Evolutionary conservation across 2,113 vertebrate species (phyloP), one percentile per base, ranked within the genome.

Genomic region (Carassius gibelio): DNA sequence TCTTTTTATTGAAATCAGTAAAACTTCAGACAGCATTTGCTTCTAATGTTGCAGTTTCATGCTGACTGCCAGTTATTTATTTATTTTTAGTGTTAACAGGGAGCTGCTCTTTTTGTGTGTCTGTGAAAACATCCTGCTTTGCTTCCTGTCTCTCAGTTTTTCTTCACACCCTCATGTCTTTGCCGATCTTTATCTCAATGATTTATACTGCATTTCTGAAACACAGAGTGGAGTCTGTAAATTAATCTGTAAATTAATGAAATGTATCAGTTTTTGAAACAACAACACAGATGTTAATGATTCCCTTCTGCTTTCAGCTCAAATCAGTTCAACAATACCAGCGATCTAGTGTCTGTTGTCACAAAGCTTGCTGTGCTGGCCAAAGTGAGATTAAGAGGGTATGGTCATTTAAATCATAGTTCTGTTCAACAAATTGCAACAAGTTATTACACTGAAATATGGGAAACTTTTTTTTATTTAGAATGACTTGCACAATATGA

Each of bases 61-160:
- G 66, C 34, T 80, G 50, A 80, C 11, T 23, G 52, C 23, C 15
- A 38, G 61, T 15, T 6, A 2, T 64, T 62, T 30, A 14, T 23
- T 36, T 38, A 8, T 42, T 42, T 38, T 23, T 26, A 26, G n/a
- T 75, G 48, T 17, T 84, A 77, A 77, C n/a, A 75, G 82, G 59
- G 38, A n/a, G 34, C 72, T 36, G 45, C 38, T n/a, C 4, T 19
- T 30, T 57, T 77, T 74, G 8, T 62, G 57, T 38, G 15, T 36
- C 6, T 14, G 10, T 30, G 17, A 23, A 13, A 38, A 68, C 83
- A 36, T 68, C 19, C 13, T 75, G 26, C 45, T 84, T 80, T 52
- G 9, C 45, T 21, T 61, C 26, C 19, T 17, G 38, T 68, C 21
- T 23, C 10, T 21, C 30, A 19, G n/a, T 14, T 21, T 23, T 50